Conservation (phyloP, 2,888 invertebrate species). For the Eupithecia dodoneata region DNA sequence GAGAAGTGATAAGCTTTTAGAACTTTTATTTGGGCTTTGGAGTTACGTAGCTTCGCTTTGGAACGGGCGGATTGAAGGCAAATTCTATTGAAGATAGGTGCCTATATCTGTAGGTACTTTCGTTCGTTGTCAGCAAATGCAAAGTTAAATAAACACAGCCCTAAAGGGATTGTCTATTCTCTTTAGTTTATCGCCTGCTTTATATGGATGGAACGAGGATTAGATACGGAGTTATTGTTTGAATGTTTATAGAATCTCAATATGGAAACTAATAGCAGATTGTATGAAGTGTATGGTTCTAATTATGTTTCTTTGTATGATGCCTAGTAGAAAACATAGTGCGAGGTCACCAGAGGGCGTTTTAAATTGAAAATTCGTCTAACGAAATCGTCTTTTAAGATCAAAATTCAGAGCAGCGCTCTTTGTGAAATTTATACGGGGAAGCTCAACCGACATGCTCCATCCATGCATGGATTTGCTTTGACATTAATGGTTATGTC, state of each 20-base stretch:
- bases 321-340: neutral
- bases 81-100: neutral
- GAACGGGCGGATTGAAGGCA: neutral
- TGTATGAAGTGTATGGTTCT: constrained; percentile 12
- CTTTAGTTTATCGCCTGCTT: constrained; percentile 36
- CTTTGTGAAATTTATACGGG: neutral
- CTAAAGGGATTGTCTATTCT: constrained; percentile 36
- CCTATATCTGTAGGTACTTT: neutral
- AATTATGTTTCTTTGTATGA: constrained; percentile 9
- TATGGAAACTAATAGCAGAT: constrained; percentile 26
- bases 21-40: neutral
- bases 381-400: neutral
- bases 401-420: neutral
- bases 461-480: neutral
- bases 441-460: neutral
- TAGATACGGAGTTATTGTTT: constrained; percentile 22
- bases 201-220: constrained; percentile 31
- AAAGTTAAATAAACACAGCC: constrained; percentile 36
- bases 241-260: constrained; percentile 18
- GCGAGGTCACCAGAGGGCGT: neutral
- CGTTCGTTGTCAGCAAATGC: constrained; percentile 13
- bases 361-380: neutral
- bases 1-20: neutral
- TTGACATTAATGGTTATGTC: neutral
- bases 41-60: neutral